A percentile compares a stretch with the other conserved stretches of the same genome.
These are phyloP conservation scores for Balaenoptera acutorostrata DNA, from an alignment of 2,113 vertebrate genomes.

Conservation along the genomic window DNA sequence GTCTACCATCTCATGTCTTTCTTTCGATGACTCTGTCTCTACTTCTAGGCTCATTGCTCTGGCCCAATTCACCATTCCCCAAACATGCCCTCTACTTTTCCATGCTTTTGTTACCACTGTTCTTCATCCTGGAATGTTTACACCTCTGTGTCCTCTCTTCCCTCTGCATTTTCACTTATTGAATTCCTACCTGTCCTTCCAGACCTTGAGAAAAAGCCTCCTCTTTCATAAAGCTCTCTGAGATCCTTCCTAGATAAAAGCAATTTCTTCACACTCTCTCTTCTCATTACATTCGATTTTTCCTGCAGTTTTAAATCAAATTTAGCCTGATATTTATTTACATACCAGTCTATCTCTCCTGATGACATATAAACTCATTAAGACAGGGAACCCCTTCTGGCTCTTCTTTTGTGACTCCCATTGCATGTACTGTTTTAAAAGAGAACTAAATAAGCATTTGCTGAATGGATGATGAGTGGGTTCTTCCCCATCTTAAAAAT, in stretches of 20 bases:
- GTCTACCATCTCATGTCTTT: background rate
- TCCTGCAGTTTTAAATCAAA: background rate
- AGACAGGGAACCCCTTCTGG: background rate
- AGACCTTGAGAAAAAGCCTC: background rate
- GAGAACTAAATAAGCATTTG: background rate
- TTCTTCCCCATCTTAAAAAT: background rate
- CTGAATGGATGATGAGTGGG: background rate
- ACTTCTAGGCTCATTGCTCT: background rate
- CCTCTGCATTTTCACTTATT: background rate
- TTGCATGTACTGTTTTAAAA: background rate
- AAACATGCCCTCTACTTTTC: background rate
- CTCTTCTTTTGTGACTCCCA: background rate
- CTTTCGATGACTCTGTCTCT: background rate
- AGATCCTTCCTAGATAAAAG: background rate
- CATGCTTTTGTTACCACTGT: background rate
- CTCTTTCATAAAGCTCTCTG: background rate
- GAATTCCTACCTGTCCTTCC: background rate
- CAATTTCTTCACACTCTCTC: background rate
- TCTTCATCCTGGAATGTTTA: background rate
- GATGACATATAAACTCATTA: background rate
- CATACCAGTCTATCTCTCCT: background rate
- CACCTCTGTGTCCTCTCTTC: background rate
- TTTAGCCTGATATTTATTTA: background rate
- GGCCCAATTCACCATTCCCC: background rate
- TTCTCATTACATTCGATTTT: background rate